These are phyloP conservation scores for Albula glossodonta DNA, from an alignment of 2,113 vertebrate genomes.

Conservation along the genomic window DNA sequence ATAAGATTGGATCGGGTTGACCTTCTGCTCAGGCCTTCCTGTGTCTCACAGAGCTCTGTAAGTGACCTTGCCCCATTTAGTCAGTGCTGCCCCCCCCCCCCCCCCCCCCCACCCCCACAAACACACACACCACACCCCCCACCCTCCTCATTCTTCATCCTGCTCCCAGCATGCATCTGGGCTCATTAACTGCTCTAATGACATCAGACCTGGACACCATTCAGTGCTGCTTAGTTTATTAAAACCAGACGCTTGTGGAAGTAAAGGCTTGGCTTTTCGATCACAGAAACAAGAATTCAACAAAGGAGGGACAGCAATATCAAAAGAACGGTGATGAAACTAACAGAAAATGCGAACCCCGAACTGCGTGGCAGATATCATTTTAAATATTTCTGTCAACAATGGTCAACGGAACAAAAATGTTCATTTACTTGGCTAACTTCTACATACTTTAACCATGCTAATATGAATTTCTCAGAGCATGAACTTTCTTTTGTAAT, in stretches of 20 bases:
- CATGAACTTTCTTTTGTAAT: neutral
- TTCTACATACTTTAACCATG: no score
- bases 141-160: neutral
- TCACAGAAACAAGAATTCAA: neutral
- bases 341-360: no score
- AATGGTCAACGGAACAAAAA: neutral
- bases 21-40: neutral
- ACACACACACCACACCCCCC: neutral
- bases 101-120: neutral
- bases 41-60: neutral
- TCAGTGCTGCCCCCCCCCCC: neutral
- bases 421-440: neutral
- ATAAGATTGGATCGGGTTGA: neutral
- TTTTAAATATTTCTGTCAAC: no score
- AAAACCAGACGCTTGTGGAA: slow-evolving; percentile 1
- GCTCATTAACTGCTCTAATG: slow-evolving; percentile 14
- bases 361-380: no score
- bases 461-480: neutral
- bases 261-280: slow-evolving; percentile 1
- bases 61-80: slow-evolving; percentile 11
- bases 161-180: slow-evolving; percentile 20
- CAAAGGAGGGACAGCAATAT: neutral
- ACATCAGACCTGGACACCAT: slow-evolving; percentile 11
- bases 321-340: neutral
- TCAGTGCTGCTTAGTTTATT: neutral